Conservation (phyloP, 2,888 invertebrate genomes). For the Heliconius cydno region DNA sequence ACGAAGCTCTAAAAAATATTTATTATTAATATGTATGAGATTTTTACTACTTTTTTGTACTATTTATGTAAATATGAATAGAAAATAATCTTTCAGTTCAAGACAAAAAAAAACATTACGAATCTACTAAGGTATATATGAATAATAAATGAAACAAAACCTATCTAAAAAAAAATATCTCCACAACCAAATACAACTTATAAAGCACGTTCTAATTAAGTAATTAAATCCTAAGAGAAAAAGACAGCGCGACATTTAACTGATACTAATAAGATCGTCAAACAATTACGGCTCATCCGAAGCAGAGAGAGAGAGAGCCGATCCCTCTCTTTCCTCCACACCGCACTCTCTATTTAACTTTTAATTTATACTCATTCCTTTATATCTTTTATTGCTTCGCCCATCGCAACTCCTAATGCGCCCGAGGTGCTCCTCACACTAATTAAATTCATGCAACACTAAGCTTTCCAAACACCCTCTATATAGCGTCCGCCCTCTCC, state of each 20-base stretch:
- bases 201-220: slow-evolving; percentile 78
- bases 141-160: slow-evolving; percentile 55
- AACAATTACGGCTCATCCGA: slow-evolving; percentile 80
- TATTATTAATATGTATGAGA: too few relatives aligned
- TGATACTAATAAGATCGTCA: slow-evolving; percentile 84
- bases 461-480: slow-evolving; percentile 71
- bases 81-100: not conserved
- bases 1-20: too few relatives aligned
- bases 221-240: slow-evolving; percentile 83
- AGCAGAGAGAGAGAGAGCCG: slow-evolving; percentile 54
- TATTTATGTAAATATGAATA: not conserved
- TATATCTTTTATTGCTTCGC: slow-evolving; percentile 84
- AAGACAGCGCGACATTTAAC: slow-evolving; percentile 82
- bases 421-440: slow-evolving; percentile 82
- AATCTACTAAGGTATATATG: too few relatives aligned
- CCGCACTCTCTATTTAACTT: slow-evolving; percentile 81
- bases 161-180: slow-evolving; percentile 56
- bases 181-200: slow-evolving; percentile 66
- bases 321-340: slow-evolving; percentile 61
- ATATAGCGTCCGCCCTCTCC: slow-evolving; percentile 55
- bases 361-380: slow-evolving; percentile 84
- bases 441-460: slow-evolving; percentile 84
- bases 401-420: slow-evolving; percentile 83
- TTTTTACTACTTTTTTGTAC: too few relatives aligned
- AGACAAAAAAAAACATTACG: not conserved